Evolutionary conservation across 2,888 invertebrate genomes (phyloP), one percentile per base, ranked within the genome.

Genomic region (Gymnoscelis rufifasciata): DNA sequence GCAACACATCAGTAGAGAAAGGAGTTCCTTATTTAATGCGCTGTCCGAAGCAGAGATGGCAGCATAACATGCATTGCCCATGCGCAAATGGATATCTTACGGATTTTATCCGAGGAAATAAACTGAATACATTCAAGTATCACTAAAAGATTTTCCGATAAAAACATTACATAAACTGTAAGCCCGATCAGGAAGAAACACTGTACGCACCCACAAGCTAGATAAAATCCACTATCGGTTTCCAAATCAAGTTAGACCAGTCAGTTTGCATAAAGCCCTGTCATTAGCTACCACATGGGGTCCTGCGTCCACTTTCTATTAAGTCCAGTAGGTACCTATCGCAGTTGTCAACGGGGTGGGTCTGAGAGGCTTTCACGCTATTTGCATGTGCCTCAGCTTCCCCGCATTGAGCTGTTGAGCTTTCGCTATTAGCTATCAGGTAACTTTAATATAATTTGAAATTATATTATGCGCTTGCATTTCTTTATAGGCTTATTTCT

Each of bases 231-330:
- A 35, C 35, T 35, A 35, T 35, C 35, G 10, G 19, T 15, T 19
- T 35, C 29, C 15, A 19, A 11, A 39, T 29, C 46, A 26, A 26
- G 46, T 40, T 40, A 26, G 10, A 38, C 41, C 19, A 33, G 23
- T 29, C 12, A n/a, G 43, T 39, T 35, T 26, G 38, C 38, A 27
- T 31, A 23, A 26, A 24, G 31, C 43, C 38, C 39, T 40, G 31
- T 39, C 36, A 36, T 36, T 5, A 5, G 31, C 30, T 23, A 39
- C 27, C 41, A 46, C 40, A 41, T 7, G 26, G 8, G 19, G 31
- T 40, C 48, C 48, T 37, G 38, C n/a, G 23, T 31, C 15, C 23
- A 7, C 48, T 48, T 48, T 48, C 48, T 42, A 41, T 30, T 13
- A n/a, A 31, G 26, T 26, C 8, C 13, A 33, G 31, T 19, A 10